A percentile compares a stretch with the other conserved stretches of the same genome.
These are phyloP conservation scores for Trogon surrucura DNA, from an alignment of 2,113 vertebrate genomes.

Conservation along the genomic window DNA sequence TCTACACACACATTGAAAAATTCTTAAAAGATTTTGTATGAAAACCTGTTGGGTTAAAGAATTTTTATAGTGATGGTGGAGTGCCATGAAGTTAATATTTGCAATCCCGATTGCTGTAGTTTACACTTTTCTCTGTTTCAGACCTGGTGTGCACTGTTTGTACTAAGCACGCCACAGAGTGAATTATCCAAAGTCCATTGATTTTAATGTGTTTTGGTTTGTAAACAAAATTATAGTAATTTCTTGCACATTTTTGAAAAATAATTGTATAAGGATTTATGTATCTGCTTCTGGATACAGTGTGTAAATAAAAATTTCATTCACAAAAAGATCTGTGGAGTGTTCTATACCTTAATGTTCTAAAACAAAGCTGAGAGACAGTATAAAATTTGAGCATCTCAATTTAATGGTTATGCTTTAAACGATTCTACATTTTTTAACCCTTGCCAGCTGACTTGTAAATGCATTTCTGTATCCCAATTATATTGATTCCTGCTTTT, in stretches of 20 bases:
- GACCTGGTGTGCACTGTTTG: slow-evolving; percentile 77
- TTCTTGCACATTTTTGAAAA: slow-evolving; percentile 98
- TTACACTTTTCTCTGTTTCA: slow-evolving; percentile 86
- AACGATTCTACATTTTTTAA: background rate
- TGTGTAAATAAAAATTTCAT: slow-evolving; percentile 91
- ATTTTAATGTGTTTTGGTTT: slow-evolving; percentile 88
- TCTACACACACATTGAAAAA: slow-evolving; percentile 46
- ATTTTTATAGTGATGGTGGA: slow-evolving; percentile 79
- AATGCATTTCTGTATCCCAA: background rate
- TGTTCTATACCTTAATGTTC: slow-evolving; percentile 8
- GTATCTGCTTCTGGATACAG: slow-evolving; percentile 94
- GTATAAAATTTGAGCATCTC: background rate
- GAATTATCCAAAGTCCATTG: slow-evolving; percentile 88
- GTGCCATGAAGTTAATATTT: slow-evolving; percentile 85
- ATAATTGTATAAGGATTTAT: slow-evolving; percentile 92
- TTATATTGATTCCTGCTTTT: background rate
- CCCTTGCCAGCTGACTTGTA: background rate
- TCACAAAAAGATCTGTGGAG: slow-evolving; percentile 77
- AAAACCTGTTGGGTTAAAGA: slow-evolving; percentile 64
- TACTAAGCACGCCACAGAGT: slow-evolving; percentile 78
- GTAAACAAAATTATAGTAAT: slow-evolving; percentile 89
- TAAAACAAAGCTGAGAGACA: background rate
- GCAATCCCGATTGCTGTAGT: slow-evolving; percentile 88
- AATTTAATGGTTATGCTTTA: background rate
- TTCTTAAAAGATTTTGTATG: slow-evolving; percentile 69